Conservation (phyloP, 2,888 invertebrate genomes). For the Tribolium freemani region DNA sequence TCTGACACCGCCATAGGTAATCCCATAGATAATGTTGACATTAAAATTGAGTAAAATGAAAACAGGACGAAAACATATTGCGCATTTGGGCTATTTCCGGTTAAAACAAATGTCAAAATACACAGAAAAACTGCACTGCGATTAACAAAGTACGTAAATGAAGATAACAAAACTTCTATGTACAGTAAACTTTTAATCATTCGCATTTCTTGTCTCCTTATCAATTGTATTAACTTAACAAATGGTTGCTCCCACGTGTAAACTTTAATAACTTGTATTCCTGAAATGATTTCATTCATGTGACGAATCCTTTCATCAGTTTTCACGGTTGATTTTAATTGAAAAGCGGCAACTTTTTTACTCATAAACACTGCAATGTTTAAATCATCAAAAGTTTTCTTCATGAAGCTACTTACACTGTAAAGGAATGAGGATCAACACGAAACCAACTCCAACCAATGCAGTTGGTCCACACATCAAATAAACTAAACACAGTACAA, state of each 20-base stretch:
- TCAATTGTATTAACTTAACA: conserved; percentile 78
- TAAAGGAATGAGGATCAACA: conserved; percentile 66
- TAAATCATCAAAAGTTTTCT: neutral
- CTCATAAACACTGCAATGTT: conserved; percentile 68
- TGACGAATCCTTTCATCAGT: conserved; percentile 92
- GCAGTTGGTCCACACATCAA: conserved; percentile 68
- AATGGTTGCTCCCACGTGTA: conserved; percentile 93
- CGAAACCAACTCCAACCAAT: conserved; percentile 69
- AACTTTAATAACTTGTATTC: conserved; percentile 93
- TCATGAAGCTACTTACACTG: conserved; percentile 57
- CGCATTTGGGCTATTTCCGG: conserved; percentile 79
- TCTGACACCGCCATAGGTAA: conserved; percentile 85
- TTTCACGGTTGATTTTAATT: conserved; percentile 80
- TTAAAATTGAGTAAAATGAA: conserved; percentile 88
- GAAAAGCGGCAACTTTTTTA: conserved; percentile 80
- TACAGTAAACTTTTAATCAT: conserved; percentile 4
- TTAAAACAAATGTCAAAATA: conserved; percentile 79
- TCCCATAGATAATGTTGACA: conserved; percentile 85
- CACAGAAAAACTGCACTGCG: conserved; percentile 87
- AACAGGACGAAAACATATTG: conserved; percentile 88
- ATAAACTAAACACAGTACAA: conserved; percentile 79
- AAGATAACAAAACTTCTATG: neutral
- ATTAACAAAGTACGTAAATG: conserved; percentile 63
- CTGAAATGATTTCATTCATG: conserved; percentile 91
- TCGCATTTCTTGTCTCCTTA: conserved; percentile 70